phyloP scores from a whole-genome alignment of 1,140 invertebrate species.

The Agrypnia vestita region DNA sequence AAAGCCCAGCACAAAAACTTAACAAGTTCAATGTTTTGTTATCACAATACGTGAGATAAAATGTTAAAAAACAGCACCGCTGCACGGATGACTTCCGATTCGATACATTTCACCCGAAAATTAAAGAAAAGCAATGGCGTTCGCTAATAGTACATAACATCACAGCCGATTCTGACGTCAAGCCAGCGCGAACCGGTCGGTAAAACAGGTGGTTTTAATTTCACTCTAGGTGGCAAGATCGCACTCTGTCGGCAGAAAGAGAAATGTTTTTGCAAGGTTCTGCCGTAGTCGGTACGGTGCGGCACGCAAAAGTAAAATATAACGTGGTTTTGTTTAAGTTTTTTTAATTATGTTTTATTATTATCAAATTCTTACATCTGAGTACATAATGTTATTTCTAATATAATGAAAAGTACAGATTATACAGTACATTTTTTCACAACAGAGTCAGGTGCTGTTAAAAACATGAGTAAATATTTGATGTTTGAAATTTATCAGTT shows the following conservation, averaged over 20 bases:
- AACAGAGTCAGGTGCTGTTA: no score
- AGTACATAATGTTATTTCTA: no score
- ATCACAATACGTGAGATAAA: conserved; percentile 71
- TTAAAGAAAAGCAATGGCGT: conserved; percentile 73
- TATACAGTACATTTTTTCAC: no score
- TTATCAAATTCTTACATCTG: no score
- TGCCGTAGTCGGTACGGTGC: background rate
- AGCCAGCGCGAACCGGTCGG: conserved; percentile 37
- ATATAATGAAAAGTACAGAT: no score
- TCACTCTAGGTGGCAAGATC: background rate
- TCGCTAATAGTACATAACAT: conserved; percentile 69
- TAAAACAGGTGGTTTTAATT: conserved; percentile 48
- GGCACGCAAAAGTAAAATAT: no score
- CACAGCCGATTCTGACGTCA: conserved; percentile 51
- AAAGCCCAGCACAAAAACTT: conserved; percentile 74
- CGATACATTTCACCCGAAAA: conserved; percentile 72
- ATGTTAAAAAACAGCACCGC: conserved; percentile 72
- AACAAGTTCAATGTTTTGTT: conserved; percentile 71
- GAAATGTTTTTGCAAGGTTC: background rate
- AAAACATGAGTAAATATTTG: no score
- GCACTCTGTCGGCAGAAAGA: conserved; percentile 23
- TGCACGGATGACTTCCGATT: conserved; percentile 72
- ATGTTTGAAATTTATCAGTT: no score
- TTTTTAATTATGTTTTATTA: no score
- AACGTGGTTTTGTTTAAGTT: no score